These are phyloP conservation scores for Mylabris phalerata DNA, from an alignment of 1,140 invertebrate genomes.

Conservation along the genomic window DNA sequence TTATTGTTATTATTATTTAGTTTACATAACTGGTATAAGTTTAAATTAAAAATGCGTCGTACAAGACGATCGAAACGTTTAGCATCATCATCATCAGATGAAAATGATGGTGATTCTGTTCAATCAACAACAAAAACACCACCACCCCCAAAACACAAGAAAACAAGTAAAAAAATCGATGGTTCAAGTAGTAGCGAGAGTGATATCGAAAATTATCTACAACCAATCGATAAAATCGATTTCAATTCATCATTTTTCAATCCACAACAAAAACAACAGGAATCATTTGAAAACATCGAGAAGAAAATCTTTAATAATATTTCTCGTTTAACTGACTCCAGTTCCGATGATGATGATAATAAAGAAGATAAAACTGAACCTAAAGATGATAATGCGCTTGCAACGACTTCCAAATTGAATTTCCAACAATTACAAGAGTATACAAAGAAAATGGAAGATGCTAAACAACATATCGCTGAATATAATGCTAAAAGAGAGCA, in stretches of 20 bases:
- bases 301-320: conserved; percentile 30
- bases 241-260: conserved; percentile 43
- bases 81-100: no score
- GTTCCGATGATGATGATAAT: conserved; percentile 31
- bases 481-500: conserved; percentile 39
- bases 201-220: conserved; percentile 44
- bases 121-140: no score
- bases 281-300: conserved; percentile 36
- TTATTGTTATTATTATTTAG: no score
- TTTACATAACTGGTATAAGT: no score
- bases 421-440: conserved; percentile 47
- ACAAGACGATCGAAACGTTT: no score
- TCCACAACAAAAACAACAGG: conserved; percentile 12
- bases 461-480: conserved; percentile 46
- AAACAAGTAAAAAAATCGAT: no score
- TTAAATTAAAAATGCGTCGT: no score
- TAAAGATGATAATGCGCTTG: not conserved
- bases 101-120: no score
- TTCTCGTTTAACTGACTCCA: conserved; percentile 31
- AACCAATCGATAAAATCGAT: conserved; percentile 42
- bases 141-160: no score
- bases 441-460: conserved; percentile 46
- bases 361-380: conserved; percentile 25
- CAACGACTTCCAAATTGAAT: conserved; percentile 24
- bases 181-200: conserved; percentile 34